Evolutionary conservation across 2,113 vertebrate genomes (phyloP), one percentile per base, ranked within the genome.

Genomic region (Ceyx cyanopectus): DNA sequence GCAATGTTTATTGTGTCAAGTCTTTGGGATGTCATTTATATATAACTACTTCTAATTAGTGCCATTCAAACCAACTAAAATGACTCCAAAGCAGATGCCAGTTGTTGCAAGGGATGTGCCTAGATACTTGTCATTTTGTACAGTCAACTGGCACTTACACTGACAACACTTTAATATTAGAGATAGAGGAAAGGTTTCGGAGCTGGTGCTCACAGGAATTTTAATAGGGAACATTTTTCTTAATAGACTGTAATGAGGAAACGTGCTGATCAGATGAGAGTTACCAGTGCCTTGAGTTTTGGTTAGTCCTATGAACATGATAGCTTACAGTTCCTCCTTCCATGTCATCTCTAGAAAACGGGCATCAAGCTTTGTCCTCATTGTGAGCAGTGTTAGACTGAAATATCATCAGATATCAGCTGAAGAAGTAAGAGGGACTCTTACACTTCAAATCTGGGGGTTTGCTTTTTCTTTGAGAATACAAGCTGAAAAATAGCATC

Each of bases 31-130:
- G 94, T 93, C 91, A 96, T 96, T 96, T 96, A 70, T 96, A 74
- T 95, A 92, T 96, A 96, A 96, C 96, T 94, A 57, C 96, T 94
- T 88, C 96, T 95, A 96, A 96, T 96, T 96, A 96, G 91, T 93
- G 95, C 91, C 96, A 96, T 96, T 96, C 96, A 96, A 95, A 93
- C 92, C 92, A 91, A 87, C 87, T 96, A 85, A 87, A 85, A 95
- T 46, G 91, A 87, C 96, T 96, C 91, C 84, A 70, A 78, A 94
- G 87, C 95, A 96, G 94, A 95, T 96, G 94, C 95, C 92, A 93
- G 95, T 96, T 92, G 87, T 95, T 94, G 92, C 85, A 96, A 80
- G 85, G 94, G 89, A 89, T 91, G 85, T 91, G 94, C 87, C 94
- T 85, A 87, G 95, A 16, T 94, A 70, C 79, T 76, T 91, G 95